These are phyloP conservation scores for Cyclina sinensis DNA, from an alignment of 1,140 invertebrate species.

Conservation along the genomic window DNA sequence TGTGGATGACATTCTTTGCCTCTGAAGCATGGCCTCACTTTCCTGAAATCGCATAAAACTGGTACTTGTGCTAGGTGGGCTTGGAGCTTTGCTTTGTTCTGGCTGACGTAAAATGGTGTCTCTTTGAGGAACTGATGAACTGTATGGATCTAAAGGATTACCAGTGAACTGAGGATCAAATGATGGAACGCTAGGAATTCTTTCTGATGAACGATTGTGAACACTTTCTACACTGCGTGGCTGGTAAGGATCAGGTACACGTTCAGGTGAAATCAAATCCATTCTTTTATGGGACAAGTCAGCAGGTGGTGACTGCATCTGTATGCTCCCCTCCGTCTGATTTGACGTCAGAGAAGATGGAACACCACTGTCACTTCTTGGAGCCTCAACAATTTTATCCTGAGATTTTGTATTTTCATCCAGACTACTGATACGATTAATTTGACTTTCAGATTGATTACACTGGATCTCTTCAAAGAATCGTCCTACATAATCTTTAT, in stretches of 20 bases:
- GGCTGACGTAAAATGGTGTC: constrained; percentile 59
- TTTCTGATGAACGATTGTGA: constrained; percentile 71
- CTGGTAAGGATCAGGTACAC: constrained; percentile 74
- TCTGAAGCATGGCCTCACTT: constrained; percentile 80
- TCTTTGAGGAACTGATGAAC: constrained; percentile 37
- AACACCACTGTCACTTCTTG: constrained; percentile 65
- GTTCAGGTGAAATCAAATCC: constrained; percentile 78
- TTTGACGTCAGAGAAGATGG: constrained; percentile 69
- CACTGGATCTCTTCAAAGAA: constrained; percentile 67
- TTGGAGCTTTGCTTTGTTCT: constrained; percentile 50
- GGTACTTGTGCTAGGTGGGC: constrained; percentile 55
- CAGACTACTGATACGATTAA: constrained; percentile 69
- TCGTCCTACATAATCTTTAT: constrained; percentile 80
- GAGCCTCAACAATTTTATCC: constrained; percentile 66
- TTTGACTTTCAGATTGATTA: constrained; percentile 42
- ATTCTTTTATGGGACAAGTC: constrained; percentile 80
- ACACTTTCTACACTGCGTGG: constrained; percentile 61
- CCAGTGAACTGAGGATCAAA: constrained; percentile 44
- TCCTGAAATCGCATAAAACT: constrained; percentile 80
- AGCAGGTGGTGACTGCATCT: constrained; percentile 68
- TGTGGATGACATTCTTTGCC: constrained; percentile 79
- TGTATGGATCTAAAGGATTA: constrained; percentile 70
- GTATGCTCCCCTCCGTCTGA: constrained; percentile 65
- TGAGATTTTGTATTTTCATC: constrained; percentile 68
- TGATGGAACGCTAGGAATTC: constrained; percentile 70